A percentile compares a stretch with the other conserved stretches of the same genome.
phyloP scores from a whole-genome alignment of 2,113 vertebrate genomes.

The Hippocampus comes region DNA sequence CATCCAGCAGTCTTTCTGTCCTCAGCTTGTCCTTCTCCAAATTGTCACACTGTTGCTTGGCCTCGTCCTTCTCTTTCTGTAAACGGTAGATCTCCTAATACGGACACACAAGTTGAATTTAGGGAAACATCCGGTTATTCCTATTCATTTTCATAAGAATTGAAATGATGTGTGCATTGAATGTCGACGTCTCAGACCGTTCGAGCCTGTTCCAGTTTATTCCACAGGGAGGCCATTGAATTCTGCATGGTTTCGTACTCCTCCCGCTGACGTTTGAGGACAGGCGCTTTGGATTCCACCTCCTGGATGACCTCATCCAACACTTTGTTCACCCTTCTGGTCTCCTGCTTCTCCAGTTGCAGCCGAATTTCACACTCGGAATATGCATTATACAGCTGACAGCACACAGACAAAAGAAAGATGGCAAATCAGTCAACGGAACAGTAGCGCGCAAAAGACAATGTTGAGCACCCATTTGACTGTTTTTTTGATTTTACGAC shows the following conservation, averaged over 20 bases:
- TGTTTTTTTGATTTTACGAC: not conserved
- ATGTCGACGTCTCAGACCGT: conserved; percentile 65
- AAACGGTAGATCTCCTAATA: conserved; percentile 86
- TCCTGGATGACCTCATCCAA: conserved; percentile 92
- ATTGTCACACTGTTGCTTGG: conserved; percentile 78
- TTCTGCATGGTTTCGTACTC: conserved; percentile 90
- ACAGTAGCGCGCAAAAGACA: too few relatives aligned
- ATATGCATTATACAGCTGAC: conserved; percentile 90
- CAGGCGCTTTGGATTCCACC: conserved; percentile 90
- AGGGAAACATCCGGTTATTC: not conserved
- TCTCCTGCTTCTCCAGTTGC: conserved; percentile 88
- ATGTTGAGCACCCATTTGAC: too few relatives aligned
- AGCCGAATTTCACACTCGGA: conserved; percentile 89
- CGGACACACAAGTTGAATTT: not conserved
- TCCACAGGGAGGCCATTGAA: conserved; percentile 85
- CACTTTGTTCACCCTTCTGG: conserved; percentile 83
- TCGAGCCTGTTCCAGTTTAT: conserved; percentile 91
- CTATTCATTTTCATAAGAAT: not conserved
- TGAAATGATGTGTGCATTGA: not conserved
- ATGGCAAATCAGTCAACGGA: not conserved
- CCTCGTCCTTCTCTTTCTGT: conserved; percentile 84
- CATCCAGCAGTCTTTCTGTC: conserved; percentile 82
- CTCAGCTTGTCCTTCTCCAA: conserved; percentile 85
- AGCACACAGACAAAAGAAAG: not conserved
- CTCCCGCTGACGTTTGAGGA: conserved; percentile 88